These are phyloP conservation scores for Scrobipalpa costella DNA, from an alignment of 2,888 invertebrate species.

Conservation along the genomic window DNA sequence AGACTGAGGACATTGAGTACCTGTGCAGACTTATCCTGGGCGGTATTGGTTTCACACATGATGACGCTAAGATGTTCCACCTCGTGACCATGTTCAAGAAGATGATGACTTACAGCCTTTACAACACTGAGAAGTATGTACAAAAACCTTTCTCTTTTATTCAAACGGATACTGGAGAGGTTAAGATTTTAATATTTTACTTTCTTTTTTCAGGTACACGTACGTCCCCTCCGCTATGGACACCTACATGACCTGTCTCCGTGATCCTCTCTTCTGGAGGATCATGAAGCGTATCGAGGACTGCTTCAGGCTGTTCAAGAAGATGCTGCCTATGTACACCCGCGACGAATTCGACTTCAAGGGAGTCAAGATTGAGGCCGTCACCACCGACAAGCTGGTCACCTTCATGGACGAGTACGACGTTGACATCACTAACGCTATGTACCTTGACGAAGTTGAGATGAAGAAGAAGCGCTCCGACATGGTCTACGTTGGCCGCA, in stretches of 20 bases:
- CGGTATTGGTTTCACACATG: constrained; percentile 77
- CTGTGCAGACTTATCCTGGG: constrained; percentile 85
- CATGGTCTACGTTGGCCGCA: constrained; percentile 77
- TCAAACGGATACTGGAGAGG: not conserved
- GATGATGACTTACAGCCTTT: constrained; percentile 59
- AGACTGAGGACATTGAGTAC: constrained; percentile 84
- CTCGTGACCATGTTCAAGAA: constrained; percentile 62
- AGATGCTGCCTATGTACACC: constrained; percentile 81
- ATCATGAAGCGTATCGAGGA: constrained; percentile 83
- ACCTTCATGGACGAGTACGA: constrained; percentile 87
- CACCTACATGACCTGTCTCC: constrained; percentile 83
- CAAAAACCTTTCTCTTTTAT: not conserved
- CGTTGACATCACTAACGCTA: constrained; percentile 83
- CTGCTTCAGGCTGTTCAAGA: constrained; percentile 82
- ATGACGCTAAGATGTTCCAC: constrained; percentile 79
- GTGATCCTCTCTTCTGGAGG: constrained; percentile 88
- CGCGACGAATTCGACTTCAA: constrained; percentile 81
- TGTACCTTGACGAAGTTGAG: constrained; percentile 74
- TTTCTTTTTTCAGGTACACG: constrained; percentile 55
- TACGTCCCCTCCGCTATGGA: constrained; percentile 83
- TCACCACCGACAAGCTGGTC: constrained; percentile 83
- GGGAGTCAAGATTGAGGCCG: constrained; percentile 82
- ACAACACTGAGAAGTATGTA: constrained; percentile 68
- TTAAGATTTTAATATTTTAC: not conserved
- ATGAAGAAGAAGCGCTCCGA: constrained; percentile 74